Evolutionary conservation across 2,113 vertebrate species (phyloP).

Genomic region (Piaya cayana): DNA sequence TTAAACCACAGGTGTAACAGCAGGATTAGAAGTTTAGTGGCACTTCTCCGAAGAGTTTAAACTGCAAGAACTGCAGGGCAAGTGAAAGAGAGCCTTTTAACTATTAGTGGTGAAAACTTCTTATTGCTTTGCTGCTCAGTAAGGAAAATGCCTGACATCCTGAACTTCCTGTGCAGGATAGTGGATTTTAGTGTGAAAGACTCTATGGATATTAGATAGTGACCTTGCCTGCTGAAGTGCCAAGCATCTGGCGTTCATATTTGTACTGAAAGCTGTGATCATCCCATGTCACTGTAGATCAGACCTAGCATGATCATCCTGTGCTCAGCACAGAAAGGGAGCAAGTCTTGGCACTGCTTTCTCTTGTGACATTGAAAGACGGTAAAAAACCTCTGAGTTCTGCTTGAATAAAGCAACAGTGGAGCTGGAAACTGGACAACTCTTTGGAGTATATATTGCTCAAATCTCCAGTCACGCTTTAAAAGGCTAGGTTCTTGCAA

Average conservation of each 20-base stretch:
- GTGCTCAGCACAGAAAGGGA: background rate
- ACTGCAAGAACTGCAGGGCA: background rate
- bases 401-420: background rate
- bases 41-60: background rate
- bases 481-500: background rate
- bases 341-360: background rate
- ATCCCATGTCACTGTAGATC: constrained; percentile 24
- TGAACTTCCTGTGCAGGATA: background rate
- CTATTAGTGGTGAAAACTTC: background rate
- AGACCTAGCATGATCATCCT: background rate
- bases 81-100: background rate
- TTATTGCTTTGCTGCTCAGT: background rate
- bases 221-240: background rate
- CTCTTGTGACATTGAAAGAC: background rate
- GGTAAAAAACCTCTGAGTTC: background rate
- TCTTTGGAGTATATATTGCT: background rate
- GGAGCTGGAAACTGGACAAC: background rate
- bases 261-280: constrained; percentile 32
- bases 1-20: background rate
- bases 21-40: constrained; percentile 3
- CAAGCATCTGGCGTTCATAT: background rate
- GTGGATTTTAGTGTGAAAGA: background rate
- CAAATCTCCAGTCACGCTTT: background rate
- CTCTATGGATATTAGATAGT: constrained; percentile 34
- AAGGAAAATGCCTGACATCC: background rate